These are phyloP conservation scores for Drosophila dunni DNA, from an alignment of 1,140 invertebrate genomes.

Conservation along the genomic window DNA sequence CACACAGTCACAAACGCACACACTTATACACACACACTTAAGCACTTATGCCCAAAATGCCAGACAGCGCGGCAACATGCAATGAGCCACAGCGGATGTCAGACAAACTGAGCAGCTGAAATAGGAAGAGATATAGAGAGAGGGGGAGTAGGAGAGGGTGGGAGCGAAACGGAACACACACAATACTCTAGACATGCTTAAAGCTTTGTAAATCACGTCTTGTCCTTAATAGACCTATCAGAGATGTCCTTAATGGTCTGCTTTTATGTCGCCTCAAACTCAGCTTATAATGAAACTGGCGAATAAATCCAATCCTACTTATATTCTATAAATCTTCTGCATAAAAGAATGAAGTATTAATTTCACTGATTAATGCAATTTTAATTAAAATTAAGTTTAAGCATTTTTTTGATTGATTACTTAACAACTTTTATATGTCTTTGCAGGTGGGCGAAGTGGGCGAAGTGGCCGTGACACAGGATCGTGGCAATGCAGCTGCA, in stretches of 20 bases:
- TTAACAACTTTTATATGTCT: background rate
- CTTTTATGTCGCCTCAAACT: background rate
- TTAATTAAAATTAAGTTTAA: slow-evolving; percentile 3
- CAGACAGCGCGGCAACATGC: slow-evolving; percentile 79
- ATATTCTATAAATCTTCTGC: no score
- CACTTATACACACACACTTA: slow-evolving; percentile 37
- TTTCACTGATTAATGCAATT: background rate
- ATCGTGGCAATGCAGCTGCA: slow-evolving; percentile 71
- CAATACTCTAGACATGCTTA: background rate
- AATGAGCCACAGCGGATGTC: slow-evolving; percentile 67
- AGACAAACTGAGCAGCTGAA: slow-evolving; percentile 23
- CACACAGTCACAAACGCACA: slow-evolving; percentile 27
- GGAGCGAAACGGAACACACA: background rate
- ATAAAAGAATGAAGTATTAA: background rate
- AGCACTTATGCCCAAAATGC: slow-evolving; percentile 68
- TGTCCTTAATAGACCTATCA: background rate
- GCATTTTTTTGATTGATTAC: slow-evolving; percentile 7
- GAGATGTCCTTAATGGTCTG: background rate
- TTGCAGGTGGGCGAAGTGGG: slow-evolving; percentile 77
- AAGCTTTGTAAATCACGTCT: slow-evolving; percentile 2
- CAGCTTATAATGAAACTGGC: no score
- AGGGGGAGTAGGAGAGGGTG: background rate
- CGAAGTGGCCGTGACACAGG: slow-evolving; percentile 64
- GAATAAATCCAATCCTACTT: no score
- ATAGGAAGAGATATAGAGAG: background rate